Base-by-base conservation (phyloP, 1,140 invertebrate genomes). In the Pseudomyrmex pallidus region DNA sequence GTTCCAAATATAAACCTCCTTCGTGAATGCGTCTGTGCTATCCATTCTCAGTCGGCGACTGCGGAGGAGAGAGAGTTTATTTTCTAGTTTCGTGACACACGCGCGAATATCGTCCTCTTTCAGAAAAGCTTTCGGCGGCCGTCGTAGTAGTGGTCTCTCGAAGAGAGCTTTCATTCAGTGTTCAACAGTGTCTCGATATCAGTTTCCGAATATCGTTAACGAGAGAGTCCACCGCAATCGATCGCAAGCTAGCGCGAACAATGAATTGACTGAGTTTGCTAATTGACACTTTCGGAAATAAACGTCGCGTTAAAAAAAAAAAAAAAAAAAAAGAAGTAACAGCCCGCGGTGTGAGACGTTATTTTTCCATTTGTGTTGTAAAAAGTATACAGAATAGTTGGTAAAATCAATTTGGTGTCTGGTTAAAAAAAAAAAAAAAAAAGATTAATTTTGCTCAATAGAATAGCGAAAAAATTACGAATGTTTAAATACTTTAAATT, bases 1-100 rank as follows among this genome's bases (percentile, higher is more conserved):
- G 88, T 92, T 92, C 92, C 92, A 93, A 93, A 93, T 93, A 93
- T 93, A 93, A 93, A 92, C 90, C 35, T 90, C 88, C 87, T 87
- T 87, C 80, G 88, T 89, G 74, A 86, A 86, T 83, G 82, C 87
- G 82, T 83, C 85, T 87, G 86, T 87, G 85, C 87, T 82, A 87
- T 88, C 88, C 91, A 87, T 90, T 90, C 84, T 83, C 87, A 82
- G 72, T 83, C 83, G 90, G 57, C 61, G 83, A 48, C 76, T 59
- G 54, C 59, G 77, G 20, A 22, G 59, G 56, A 76, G 74, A 57
- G 56, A 76, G 74, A 84, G 91, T 91, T 91, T 90, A 91, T 91
- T 92, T 92, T 92, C 91, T 91, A 91, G 91, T 87, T 87, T 73
- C 84, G 89, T 86, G 86, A 91, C 92, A 91, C 92, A 91, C 90